Evolutionary conservation across 1,140 invertebrate genomes (phyloP), one percentile per base, ranked within the genome.

Genomic region (Hyles euphorbiae): DNA sequence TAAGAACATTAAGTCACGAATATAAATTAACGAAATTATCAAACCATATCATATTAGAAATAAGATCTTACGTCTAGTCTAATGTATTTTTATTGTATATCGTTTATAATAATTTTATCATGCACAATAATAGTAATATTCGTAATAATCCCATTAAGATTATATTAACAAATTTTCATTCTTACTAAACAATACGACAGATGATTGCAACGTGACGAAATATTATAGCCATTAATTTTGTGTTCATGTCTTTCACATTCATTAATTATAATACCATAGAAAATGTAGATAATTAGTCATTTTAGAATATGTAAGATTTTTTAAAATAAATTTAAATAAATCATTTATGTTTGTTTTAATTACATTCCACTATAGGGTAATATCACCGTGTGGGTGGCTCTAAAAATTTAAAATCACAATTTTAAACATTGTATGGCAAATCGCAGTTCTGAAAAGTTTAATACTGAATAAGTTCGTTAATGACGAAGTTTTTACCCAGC

Each of bases 21-120:
- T 22, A 22, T 22, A 22, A 22, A 22, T 5, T 65, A 63, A 67
- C 48, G 52, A 58, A 67, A 64, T 67, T 77, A 72, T 76, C 65
- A 55, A 71, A 76, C 66, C 81, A 83, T 83, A 83, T 83, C 80
- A 83, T 76, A 67, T 60, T 73, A 76, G 67, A 54, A 22, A 43
- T 81, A 81, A 79, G 67, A 11, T 10, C 48, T 53, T 47, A 56
- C 22, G 47, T n/a, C 47, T 34, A n/a, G 5, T 54, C 12, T 48
- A 45, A 54, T 43, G 34, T 44, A 54, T 36, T 8, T 53, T 43
- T 43, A 22, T 44, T 3, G 43, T 54, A 54, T 44, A 44, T 40
- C 22, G 10, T 36, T 3, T 54, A 4, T n/a, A 22, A 12, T 7
- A 32, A 45, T 43, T 43, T 53, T 43, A 32, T 44, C 34, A 34